These are phyloP conservation scores for Aphidius colemani DNA, from an alignment of 2,888 invertebrate species.

Conservation along the genomic window DNA sequence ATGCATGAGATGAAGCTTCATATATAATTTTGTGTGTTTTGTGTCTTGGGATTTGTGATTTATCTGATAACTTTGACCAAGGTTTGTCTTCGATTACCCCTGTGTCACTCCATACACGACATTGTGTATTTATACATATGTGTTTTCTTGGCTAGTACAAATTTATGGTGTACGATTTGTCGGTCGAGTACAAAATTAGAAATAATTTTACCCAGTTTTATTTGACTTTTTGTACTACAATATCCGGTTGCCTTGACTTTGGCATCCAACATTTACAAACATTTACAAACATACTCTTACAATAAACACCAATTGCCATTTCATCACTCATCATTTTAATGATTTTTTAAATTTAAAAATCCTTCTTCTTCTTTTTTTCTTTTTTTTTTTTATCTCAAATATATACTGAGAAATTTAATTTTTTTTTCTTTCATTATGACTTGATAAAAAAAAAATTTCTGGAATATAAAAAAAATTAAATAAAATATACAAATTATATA, in stretches of 20 bases:
- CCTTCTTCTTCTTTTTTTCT: not conserved
- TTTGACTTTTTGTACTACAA: slow-evolving; percentile 25
- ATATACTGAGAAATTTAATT: slow-evolving; percentile 2
- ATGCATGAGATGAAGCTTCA: too few relatives aligned
- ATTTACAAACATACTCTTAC: slow-evolving; percentile 18
- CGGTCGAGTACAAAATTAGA: slow-evolving; percentile 55
- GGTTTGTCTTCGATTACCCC: slow-evolving; percentile 59
- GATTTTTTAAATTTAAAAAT: too few relatives aligned
- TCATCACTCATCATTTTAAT: not conserved
- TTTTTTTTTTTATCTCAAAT: slow-evolving; percentile 4
- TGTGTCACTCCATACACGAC: slow-evolving; percentile 45
- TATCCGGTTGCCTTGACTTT: slow-evolving; percentile 28
- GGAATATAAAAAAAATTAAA: too few relatives aligned
- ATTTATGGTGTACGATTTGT: slow-evolving; percentile 60
- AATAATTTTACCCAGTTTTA: slow-evolving; percentile 55
- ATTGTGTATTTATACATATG: not conserved
- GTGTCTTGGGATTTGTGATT: slow-evolving; percentile 46
- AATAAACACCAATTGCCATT: slow-evolving; percentile 11
- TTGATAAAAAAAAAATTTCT: too few relatives aligned
- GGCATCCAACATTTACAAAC: slow-evolving; percentile 4
- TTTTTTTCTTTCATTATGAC: not conserved
- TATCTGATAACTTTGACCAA: slow-evolving; percentile 47
- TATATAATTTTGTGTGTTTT: not conserved
- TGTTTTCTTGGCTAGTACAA: not conserved
- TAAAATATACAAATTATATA: too few relatives aligned